Conservation (phyloP, 2,797 vertebrate species). For the Cygnus olor region DNA sequence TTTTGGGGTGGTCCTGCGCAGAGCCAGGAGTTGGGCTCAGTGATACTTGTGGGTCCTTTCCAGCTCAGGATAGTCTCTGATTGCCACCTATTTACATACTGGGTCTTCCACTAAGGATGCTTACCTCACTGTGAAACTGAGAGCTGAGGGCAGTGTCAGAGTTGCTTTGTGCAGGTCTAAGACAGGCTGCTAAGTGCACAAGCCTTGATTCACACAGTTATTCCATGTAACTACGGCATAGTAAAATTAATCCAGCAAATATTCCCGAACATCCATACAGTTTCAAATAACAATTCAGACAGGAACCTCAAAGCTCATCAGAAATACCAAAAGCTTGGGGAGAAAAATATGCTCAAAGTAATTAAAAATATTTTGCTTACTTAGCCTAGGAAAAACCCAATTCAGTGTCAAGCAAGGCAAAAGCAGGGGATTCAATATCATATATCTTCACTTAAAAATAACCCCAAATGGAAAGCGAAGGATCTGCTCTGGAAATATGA, state of each 20-base stretch:
- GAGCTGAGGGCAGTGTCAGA: background rate
- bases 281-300: background rate
- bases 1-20: too few relatives aligned
- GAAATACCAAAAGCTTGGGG: background rate
- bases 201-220: background rate
- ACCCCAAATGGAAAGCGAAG: background rate
- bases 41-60: too few relatives aligned
- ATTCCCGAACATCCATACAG: background rate
- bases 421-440: background rate
- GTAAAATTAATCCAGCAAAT: background rate
- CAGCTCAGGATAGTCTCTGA: too few relatives aligned
- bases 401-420: background rate
- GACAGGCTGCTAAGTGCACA: background rate
- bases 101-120: background rate
- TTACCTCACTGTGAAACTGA: background rate
- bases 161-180: too few relatives aligned
- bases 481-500: background rate
- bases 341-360: background rate
- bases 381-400: background rate
- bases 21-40: too few relatives aligned
- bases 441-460: background rate
- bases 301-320: background rate
- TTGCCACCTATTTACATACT: background rate
- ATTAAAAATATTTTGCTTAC: constrained; percentile 18
- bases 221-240: background rate